Base-by-base conservation (phyloP, 2,113 vertebrate species). In the Mesitornis unicolor region DNA sequence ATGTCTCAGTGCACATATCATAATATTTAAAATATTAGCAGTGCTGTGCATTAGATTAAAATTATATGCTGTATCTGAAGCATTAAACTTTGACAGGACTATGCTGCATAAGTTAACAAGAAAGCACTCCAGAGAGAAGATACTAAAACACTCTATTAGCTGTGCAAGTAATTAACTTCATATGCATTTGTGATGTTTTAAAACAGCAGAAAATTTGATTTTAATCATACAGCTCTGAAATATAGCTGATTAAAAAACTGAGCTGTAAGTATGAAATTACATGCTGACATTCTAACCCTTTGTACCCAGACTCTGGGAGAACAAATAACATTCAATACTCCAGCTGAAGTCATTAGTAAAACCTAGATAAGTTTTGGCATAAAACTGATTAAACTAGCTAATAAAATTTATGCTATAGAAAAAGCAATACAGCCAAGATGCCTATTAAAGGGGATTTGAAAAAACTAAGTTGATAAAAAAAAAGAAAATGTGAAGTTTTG, bases 161-260 rank as follows among this genome's bases (percentile, higher is more conserved):
- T 87, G 17, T 81, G 45, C 25, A 94, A 87, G 28, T 36, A 92
- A 85, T 95, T 91, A 73, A 82, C 36, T 54, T 89, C 67, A 45
- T 45, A 93, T 53, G 21, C 17, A 89, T 88, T 91, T 89, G 5
- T 79, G 48, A 71, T 16, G 33, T 79, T 94, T 87, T 93, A 61
- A 84, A 91, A 79, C n/a, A 82, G 40, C 38, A 87, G 43, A 92
- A 82, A 87, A 96, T 53, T 69, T 69, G 47, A 21, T 95, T 94
- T 91, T 87, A 51, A 43, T 78, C 9, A 0, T 38, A 53, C 10
- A 21, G 6, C 36, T 87, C 65, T 95, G 73, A 90, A 95, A 54
- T 68, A 82, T 4, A 51, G 15, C 5, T 87, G 89, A 89, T 95
- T 75, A 83, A 85, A 93, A 93, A n/a, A 40, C 69, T 73, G 42